Conservation (phyloP, 1,140 invertebrate genomes). For the Drosophila asahinai region DNA sequence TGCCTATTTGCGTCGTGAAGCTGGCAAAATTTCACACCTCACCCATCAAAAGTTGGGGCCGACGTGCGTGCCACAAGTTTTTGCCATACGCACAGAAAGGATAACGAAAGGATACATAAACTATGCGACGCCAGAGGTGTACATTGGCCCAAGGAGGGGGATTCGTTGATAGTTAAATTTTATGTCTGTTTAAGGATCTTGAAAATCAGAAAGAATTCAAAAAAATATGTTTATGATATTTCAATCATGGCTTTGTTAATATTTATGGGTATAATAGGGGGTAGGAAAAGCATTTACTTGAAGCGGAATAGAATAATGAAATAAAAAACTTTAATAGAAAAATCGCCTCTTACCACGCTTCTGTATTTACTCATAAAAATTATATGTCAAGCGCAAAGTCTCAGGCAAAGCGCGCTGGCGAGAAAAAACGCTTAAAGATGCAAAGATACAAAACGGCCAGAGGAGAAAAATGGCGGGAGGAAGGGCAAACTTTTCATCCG, state of each 20-base stretch:
- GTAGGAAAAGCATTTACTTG: too few species aligned
- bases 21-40: slow-evolving; percentile 72
- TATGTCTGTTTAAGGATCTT: neutral
- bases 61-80: slow-evolving; percentile 47
- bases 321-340: neutral
- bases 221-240: neutral
- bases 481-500: slow-evolving; percentile 7
- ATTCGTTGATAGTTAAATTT: neutral
- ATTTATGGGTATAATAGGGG: too few species aligned
- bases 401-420: slow-evolving; percentile 26
- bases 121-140: neutral
- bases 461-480: neutral
- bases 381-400: slow-evolving; percentile 75
- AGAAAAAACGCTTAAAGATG: slow-evolving; percentile 51
- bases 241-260: too few species aligned
- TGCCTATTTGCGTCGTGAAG: slow-evolving; percentile 55
- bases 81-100: slow-evolving; percentile 17
- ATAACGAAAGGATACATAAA: slow-evolving; percentile 28
- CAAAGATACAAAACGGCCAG: slow-evolving; percentile 17
- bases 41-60: slow-evolving; percentile 56
- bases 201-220: neutral
- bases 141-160: neutral
- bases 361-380: slow-evolving; percentile 54
- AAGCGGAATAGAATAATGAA: neutral
- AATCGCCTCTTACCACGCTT: neutral